Base-by-base conservation (phyloP, 2,888 invertebrate species). In the Torymus tubicola region DNA sequence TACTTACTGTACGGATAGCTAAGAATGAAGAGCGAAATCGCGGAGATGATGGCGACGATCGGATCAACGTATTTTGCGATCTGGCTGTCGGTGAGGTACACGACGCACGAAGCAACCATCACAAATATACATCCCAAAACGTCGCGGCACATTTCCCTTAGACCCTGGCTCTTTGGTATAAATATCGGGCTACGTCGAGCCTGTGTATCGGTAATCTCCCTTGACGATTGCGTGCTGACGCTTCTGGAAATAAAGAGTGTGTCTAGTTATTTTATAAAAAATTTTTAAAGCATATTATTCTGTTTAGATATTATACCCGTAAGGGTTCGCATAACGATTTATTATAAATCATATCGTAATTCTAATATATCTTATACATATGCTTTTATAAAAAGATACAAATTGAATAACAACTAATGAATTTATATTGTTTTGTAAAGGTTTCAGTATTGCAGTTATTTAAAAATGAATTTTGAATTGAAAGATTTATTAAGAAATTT, bases 1-100 rank as follows among this genome's bases (percentile, higher is more conserved):
- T 86, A 93, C 94, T 94, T 90, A 95, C 96, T 94, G 90, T 96
- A 96, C 0, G 96, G 96, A 90, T 95, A 96, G 87, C 96, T 97
- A 67, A 96, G 92, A 14, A 93, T 91, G 83, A 96, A 93, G 58
- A 97, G 92, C 1, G 94, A 90, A 2, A 94, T 89, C 63, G 96
- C 95, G 0, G 96, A 95, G 79, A 95, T 90, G 61, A 97, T 94
- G 0, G 97, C 95, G 52, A 96, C 91, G 1, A 94, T 91, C 0
- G 97, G 97, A 91, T 96, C 95, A 42, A 95, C 91, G 84, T 92
- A 94, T 89, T 96, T 96, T 0, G 95, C 95, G 78, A 95, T 92
- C 71, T 93, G 89, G 68, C 92, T 91, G 75, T 93, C 92, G 50
- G 93, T 93, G 84, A 93, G 92, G 84, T 94, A 92, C 0, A 95